Conservation (phyloP, 2,888 invertebrate genomes). For the Lasioglossum leucozonium region DNA sequence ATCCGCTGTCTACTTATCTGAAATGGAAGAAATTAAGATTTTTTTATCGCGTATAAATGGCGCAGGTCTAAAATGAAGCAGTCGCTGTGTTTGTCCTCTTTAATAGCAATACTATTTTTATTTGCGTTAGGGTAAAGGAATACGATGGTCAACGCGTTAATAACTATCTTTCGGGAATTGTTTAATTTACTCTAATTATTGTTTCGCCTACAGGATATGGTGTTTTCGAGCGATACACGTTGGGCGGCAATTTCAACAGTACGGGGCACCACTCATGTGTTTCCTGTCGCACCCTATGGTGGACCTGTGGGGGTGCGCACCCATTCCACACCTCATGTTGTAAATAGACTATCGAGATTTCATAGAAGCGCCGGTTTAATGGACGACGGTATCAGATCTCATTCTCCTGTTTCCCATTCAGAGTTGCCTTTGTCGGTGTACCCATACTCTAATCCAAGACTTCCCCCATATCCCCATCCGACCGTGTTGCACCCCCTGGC, state of each 20-base stretch:
- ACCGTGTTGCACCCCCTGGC: slow-evolving; percentile 92
- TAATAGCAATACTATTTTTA: slow-evolving; percentile 6
- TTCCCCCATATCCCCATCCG: slow-evolving; percentile 96
- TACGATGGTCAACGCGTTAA: slow-evolving; percentile 5
- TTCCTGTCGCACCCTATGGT: slow-evolving; percentile 98
- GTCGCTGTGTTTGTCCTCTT: neutral
- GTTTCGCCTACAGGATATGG: slow-evolving; percentile 89
- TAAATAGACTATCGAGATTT: slow-evolving; percentile 97
- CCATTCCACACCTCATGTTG: slow-evolving; percentile 96
- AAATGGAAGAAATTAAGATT: slow-evolving; percentile 2
- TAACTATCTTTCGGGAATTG: neutral
- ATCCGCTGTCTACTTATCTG: neutral
- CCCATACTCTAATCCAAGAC: slow-evolving; percentile 94
- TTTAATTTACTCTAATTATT: neutral
- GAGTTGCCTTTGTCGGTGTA: slow-evolving; percentile 83
- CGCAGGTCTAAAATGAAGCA: neutral
- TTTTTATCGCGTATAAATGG: neutral
- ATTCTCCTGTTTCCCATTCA: slow-evolving; percentile 88
- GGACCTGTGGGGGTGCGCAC: slow-evolving; percentile 96
- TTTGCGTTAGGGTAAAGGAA: neutral
- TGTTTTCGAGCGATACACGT: slow-evolving; percentile 96
- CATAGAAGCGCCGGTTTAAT: slow-evolving; percentile 97
- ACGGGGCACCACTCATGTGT: slow-evolving; percentile 98
- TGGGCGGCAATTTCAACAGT: slow-evolving; percentile 99
- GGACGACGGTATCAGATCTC: slow-evolving; percentile 89